Evolutionary conservation across 2,888 invertebrate species (phyloP), one percentile per base, ranked within the genome.

Genomic region (Cerceris ruficornis): DNA sequence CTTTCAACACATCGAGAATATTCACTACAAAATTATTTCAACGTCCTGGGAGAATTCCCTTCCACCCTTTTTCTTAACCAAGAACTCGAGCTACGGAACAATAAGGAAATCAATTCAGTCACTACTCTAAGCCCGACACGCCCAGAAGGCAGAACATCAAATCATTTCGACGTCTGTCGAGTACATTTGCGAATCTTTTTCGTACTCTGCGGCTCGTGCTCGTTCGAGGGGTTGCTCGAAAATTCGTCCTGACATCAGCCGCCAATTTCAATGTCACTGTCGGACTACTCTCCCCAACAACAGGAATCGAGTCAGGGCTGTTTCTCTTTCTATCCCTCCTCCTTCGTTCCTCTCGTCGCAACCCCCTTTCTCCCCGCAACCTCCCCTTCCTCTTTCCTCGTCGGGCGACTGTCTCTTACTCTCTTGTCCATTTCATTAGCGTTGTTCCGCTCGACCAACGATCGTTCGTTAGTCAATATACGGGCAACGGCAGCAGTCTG

Each of bases 191-290:
- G 28, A 28, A 28, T 28, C 28, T 28, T 28, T 28, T 28, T 28
- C 28, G 28, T 28, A 28, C 28, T 28, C 28, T 28, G 28, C 4
- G 28, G 28, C 28, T 28, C 28, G 28, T 28, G 28, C 28, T 28
- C 28, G 28, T 28, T 6, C 49, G 7, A 46, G 11, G 11, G 46
- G 46, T 8, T 46, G 46, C 8, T n/a, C 13, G 6, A 55, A 39
- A 54, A 54, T 54, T 69, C 14, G 6, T 42, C 9, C 8, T 15
- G 54, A n/a, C 14, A 17, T 13, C 42, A 15, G 46, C 15, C 14
- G 42, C 61, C 77, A 77, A 80, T 77, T 80, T 80, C 79, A 79
- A 73, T 81, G 80, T 69, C 68, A 80, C 70, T 73, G 68, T 60
- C 65, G 74, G 42, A 77, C 67, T 62, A 61, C 69, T 70, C 69